A percentile compares a stretch with the other conserved stretches of the same genome.
Evolutionary conservation across 2,888 invertebrate genomes (phyloP).

Genomic region (Sminthurides aquaticus): DNA sequence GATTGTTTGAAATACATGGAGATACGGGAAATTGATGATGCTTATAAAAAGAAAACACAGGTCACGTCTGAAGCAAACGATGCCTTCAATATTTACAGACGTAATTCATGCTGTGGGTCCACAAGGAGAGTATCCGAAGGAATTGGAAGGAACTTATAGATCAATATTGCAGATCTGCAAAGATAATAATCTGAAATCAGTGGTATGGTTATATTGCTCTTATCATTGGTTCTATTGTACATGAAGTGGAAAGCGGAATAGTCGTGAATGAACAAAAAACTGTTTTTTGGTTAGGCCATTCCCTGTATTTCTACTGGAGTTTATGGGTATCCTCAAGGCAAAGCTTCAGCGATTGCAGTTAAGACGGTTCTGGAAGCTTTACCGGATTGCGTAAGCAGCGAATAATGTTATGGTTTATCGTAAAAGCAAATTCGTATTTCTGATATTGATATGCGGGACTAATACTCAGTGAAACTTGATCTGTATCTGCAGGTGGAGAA

Average conservation of each 20-base stretch:
- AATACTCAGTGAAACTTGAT: too few relatives aligned
- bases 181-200: slow-evolving; percentile 55
- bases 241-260: too few relatives aligned
- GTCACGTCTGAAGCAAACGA: neutral
- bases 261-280: too few relatives aligned
- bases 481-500: slow-evolving; percentile 55
- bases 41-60: neutral
- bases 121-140: slow-evolving; percentile 59
- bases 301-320: slow-evolving; percentile 89
- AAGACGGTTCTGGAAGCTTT: slow-evolving; percentile 18
- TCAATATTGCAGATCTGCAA: slow-evolving; percentile 57
- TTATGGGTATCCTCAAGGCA: slow-evolving; percentile 53
- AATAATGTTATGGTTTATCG: neutral
- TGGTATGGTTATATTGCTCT: slow-evolving; percentile 51
- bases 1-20: neutral
- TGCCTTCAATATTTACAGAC: slow-evolving; percentile 57
- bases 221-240: neutral
- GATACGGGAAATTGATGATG: neutral
- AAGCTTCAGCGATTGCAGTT: slow-evolving; percentile 12
- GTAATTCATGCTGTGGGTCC: slow-evolving; percentile 88
- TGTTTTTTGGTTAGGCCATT: slow-evolving; percentile 56
- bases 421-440: neutral
- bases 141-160: slow-evolving; percentile 63
- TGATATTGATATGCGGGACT: too few relatives aligned
- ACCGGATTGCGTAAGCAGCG: slow-evolving; percentile 15